These are phyloP conservation scores for Machimus atricapillus DNA, from an alignment of 2,888 invertebrate genomes.

Conservation along the genomic window DNA sequence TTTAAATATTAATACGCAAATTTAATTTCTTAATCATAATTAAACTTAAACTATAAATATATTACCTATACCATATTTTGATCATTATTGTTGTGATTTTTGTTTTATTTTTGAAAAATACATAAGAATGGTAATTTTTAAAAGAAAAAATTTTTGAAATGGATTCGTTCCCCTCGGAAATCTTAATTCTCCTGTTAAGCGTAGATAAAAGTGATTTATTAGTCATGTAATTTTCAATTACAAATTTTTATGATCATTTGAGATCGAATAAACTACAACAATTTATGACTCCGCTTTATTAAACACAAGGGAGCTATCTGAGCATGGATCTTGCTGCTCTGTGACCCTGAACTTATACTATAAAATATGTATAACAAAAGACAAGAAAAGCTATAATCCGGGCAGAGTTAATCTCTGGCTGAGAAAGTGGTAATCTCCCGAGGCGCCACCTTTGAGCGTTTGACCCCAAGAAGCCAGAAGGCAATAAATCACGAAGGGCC, in stretches of 20 bases:
- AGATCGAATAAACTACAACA: background rate
- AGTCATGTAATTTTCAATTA: background rate
- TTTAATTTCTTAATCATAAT: too few species aligned
- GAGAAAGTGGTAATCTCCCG: background rate
- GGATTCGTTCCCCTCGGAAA: background rate
- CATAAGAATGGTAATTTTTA: too few species aligned
- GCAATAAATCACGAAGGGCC: conserved; percentile 8
- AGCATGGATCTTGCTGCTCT: background rate
- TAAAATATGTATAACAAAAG: background rate
- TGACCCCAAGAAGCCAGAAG: background rate
- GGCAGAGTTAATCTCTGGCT: background rate
- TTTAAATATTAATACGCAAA: too few species aligned
- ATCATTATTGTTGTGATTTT: too few species aligned
- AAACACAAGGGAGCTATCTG: background rate
- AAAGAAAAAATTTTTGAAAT: background rate
- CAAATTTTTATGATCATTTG: background rate
- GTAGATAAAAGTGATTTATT: background rate
- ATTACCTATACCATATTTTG: too few species aligned
- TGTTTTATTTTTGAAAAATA: too few species aligned
- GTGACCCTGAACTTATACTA: background rate
- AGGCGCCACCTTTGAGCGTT: conserved; percentile 2
- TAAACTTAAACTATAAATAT: too few species aligned
- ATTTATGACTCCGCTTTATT: background rate
- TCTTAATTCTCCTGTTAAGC: background rate
- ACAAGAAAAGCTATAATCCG: background rate